A percentile compares a stretch with the other conserved stretches of the same genome.
Conservation (phyloP, 2,113 vertebrate genomes). For the Stercorarius parasiticus region DNA sequence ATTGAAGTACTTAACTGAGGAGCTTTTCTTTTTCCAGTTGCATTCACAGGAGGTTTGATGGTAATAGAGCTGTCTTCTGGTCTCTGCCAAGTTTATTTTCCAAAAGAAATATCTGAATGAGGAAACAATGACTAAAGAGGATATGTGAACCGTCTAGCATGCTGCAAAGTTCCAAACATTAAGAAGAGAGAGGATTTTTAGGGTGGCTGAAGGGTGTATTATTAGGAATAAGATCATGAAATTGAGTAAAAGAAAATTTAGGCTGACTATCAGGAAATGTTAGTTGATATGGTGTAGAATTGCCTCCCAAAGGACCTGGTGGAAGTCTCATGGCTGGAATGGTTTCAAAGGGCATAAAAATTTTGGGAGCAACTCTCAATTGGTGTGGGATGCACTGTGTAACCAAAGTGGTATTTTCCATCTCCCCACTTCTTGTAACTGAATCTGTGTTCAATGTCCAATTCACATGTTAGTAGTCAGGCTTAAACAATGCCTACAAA, state of each 20-base stretch:
- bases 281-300: background rate
- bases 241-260: background rate
- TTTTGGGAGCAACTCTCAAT: background rate
- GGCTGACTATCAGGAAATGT: background rate
- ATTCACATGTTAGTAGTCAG: background rate
- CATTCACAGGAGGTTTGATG: slow-evolving; percentile 38
- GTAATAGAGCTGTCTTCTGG: slow-evolving; percentile 37
- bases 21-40: slow-evolving; percentile 46
- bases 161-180: background rate
- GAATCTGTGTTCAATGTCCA: background rate
- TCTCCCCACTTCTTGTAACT: background rate
- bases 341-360: background rate
- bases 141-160: slow-evolving; percentile 22
- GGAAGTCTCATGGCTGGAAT: background rate
- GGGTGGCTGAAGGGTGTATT: background rate
- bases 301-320: background rate
- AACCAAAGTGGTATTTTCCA: background rate
- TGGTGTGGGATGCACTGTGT: background rate
- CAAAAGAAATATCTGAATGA: slow-evolving; percentile 49
- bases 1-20: slow-evolving; percentile 29
- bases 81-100: slow-evolving; percentile 55
- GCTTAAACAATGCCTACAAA: background rate
- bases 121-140: slow-evolving; percentile 55
- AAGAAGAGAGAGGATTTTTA: background rate
- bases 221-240: background rate